Conservation (phyloP, 2,797 vertebrate genomes). For the Coregonus ussuriensis region DNA sequence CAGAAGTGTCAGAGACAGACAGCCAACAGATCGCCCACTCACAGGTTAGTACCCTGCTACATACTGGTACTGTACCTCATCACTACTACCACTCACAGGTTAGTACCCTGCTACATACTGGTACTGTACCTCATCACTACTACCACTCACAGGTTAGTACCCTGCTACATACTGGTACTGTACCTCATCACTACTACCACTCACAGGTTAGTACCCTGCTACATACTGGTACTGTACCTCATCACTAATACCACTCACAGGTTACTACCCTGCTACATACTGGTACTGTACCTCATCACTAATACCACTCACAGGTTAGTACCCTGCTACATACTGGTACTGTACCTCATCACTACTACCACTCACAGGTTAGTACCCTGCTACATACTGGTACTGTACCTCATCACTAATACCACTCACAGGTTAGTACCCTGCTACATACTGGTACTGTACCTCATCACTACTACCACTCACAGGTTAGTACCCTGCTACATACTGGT, state of each 20-base stretch:
- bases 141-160: conserved; percentile 88
- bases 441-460: too few relatives aligned
- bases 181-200: conserved; percentile 31
- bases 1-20: conserved; percentile 89
- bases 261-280: neutral
- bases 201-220: conserved; percentile 90
- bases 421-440: too few relatives aligned
- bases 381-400: too few relatives aligned
- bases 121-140: neutral
- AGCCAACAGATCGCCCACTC: conserved; percentile 89
- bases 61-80: neutral
- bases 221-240: neutral
- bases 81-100: conserved; percentile 80
- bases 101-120: conserved; percentile 77
- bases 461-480: too few relatives aligned
- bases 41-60: conserved; percentile 87
- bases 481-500: too few relatives aligned
- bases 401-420: too few relatives aligned
- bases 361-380: neutral
- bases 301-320: neutral
- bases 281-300: too few relatives aligned
- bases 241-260: too few relatives aligned
- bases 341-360: too few relatives aligned
- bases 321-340: neutral
- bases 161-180: conserved; percentile 54